A percentile compares a stretch with the other conserved stretches of the same genome.
phyloP scores from a whole-genome alignment of 2,113 vertebrate species.

The Thunnus maccoyii region DNA sequence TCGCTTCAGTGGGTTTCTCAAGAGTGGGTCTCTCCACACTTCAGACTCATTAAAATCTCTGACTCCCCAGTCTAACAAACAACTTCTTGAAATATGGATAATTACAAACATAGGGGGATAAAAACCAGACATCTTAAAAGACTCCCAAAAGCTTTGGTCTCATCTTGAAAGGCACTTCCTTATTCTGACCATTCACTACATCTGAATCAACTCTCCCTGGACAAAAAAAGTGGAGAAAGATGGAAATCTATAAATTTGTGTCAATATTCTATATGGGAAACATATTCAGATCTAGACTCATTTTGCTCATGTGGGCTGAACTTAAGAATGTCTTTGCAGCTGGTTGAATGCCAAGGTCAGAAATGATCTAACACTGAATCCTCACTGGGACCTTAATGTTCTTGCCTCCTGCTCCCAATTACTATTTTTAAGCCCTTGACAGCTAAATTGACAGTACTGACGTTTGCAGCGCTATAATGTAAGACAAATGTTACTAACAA shows the following conservation, averaged over 20 bases:
- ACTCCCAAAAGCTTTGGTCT: conserved; percentile 32
- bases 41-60: conserved; percentile 64
- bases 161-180: conserved; percentile 29
- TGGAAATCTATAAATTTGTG: conserved; percentile 9
- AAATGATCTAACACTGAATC: conserved; percentile 46
- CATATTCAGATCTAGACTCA: conserved; percentile 17
- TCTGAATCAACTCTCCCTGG: conserved; percentile 13
- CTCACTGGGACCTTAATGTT: conserved; percentile 47
- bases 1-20: conserved; percentile 38
- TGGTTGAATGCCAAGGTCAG: conserved; percentile 48
- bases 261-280: conserved; percentile 3
- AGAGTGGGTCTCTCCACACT: conserved; percentile 52
- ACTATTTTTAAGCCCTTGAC: conserved; percentile 72
- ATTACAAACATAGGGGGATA: conserved; percentile 57
- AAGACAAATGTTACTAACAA: conserved; percentile 81
- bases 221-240: conserved; percentile 19
- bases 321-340: conserved; percentile 50
- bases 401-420: conserved; percentile 71
- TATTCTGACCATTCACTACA: conserved; percentile 40
- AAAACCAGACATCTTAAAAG: conserved; percentile 60
- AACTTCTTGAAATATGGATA: conserved; percentile 58
- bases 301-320: conserved; percentile 27
- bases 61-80: conserved; percentile 62
- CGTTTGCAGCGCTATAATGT: conserved; percentile 69
- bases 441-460: conserved; percentile 76